Evolutionary conservation across 2,888 invertebrate genomes (phyloP).

Genomic region (Drosophila helvetica): DNA sequence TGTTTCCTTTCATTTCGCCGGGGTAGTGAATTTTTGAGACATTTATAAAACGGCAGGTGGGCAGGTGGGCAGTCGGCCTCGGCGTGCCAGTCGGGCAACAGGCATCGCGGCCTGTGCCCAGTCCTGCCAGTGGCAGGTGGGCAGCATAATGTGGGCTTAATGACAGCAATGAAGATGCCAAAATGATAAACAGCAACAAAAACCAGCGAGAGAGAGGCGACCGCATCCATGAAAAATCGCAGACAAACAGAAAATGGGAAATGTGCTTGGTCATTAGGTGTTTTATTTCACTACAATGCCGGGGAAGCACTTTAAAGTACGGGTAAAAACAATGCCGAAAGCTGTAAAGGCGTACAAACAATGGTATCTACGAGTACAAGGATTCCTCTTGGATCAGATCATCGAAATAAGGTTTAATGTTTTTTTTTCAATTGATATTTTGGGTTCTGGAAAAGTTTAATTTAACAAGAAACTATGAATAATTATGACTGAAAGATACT

Average conservation of each 20-base stretch:
- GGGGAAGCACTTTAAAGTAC: conserved; percentile 10
- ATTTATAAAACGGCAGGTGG: conserved; percentile 76
- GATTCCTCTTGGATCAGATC: too few species aligned
- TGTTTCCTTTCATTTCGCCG: conserved; percentile 33
- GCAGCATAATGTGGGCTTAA: conserved; percentile 74
- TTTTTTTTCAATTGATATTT: too few species aligned
- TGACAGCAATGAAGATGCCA: conserved; percentile 81
- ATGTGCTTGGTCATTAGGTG: conserved; percentile 66
- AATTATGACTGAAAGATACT: too few species aligned
- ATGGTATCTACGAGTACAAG: too few species aligned
- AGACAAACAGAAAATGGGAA: conserved; percentile 59
- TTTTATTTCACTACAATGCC: not conserved
- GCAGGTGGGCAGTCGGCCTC: too few species aligned
- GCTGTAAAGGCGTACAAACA: too few species aligned
- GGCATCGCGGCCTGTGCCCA: conserved; percentile 9
- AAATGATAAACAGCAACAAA: conserved; percentile 71
- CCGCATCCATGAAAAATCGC: conserved; percentile 47
- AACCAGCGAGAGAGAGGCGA: conserved; percentile 53
- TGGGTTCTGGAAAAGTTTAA: too few species aligned
- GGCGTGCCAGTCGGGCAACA: conserved; percentile 14
- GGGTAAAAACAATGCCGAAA: not conserved
- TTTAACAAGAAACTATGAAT: too few species aligned
- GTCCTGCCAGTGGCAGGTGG: conserved; percentile 31
- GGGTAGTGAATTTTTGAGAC: conserved; percentile 61
- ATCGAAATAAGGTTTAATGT: not conserved